Base-by-base conservation (phyloP, 2,888 invertebrate species). In the Maniola hyperantus region DNA sequence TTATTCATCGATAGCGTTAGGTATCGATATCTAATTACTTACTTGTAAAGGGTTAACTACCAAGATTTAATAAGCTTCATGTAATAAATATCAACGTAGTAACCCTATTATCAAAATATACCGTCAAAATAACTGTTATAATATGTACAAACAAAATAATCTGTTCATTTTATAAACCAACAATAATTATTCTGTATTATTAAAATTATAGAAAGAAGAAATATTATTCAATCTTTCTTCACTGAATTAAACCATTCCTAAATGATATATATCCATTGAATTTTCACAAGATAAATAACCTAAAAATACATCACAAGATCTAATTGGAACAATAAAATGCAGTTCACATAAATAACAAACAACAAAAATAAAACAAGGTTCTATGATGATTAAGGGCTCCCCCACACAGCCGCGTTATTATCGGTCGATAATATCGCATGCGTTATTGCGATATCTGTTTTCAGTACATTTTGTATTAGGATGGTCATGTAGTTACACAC, bases 291-390 rank as follows among this genome's bases (percentile, higher is more conserved):
- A 73, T 73, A 74, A 74, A 48, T 48, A 48, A 72, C 61, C 71
- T 72, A 71, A 69, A 51, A 58, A 67, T 69, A 71, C 64, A 75
- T 73, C 71, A 76, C 71, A 72, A 70, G 44, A 42, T 72, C 65
- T 64, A 67, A 70, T 66, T 72, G 65, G 74, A 72, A 75, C 74
- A 74, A 74, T 62, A 67, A 73, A 77, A 79, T 75, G 80, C 75
- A 76, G 72, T 72, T 77, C 72, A 78, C 73, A 83, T 80, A 82
- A 84, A 83, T 82, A 86, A 85, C 83, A 87, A 85, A 86, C 74
- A 86, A 85, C 83, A 83, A 84, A 69, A 79, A 76, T 73, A 75
- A 78, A 74, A 81, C 77, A 78, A 79, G 36, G 42, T 64, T 64
- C 68, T 73, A 74, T 77, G 79, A 72, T 72, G 77, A 76, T 57